phyloP scores from a whole-genome alignment of 2,888 invertebrate genomes.

The Helobdella robusta region DNA sequence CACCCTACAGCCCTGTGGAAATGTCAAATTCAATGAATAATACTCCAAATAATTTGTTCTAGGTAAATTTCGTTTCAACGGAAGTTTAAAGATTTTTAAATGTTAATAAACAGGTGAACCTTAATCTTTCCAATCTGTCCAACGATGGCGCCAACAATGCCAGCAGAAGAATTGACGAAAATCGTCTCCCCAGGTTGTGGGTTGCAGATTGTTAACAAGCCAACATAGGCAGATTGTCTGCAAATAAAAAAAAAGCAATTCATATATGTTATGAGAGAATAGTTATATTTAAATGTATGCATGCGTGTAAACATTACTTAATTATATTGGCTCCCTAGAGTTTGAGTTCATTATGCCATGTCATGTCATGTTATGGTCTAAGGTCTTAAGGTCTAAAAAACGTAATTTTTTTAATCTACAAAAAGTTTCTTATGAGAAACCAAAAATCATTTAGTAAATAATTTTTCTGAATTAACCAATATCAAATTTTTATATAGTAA shows the following conservation, averaged over 20 bases:
- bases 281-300: too few relatives aligned
- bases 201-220: slow-evolving; percentile 61
- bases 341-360: too few relatives aligned
- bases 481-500: neutral
- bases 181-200: slow-evolving; percentile 66
- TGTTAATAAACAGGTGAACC: slow-evolving; percentile 48
- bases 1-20: slow-evolving; percentile 54
- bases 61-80: neutral
- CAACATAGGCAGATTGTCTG: slow-evolving; percentile 66
- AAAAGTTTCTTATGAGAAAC: too few relatives aligned
- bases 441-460: neutral
- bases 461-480: slow-evolving; percentile 34
- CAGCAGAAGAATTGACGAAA: slow-evolving; percentile 65
- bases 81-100: neutral
- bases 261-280: too few relatives aligned
- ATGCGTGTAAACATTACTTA: too few relatives aligned
- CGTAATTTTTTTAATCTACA: too few relatives aligned
- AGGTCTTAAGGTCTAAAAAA: too few relatives aligned
- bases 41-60: neutral
- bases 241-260: slow-evolving; percentile 4
- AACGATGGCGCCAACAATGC: slow-evolving; percentile 67
- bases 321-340: too few relatives aligned
- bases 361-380: too few relatives aligned
- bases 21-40: neutral
- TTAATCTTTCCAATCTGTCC: slow-evolving; percentile 69